These are phyloP conservation scores for Ctenicera cuprea DNA, from an alignment of 2,888 invertebrate genomes.

Conservation along the genomic window DNA sequence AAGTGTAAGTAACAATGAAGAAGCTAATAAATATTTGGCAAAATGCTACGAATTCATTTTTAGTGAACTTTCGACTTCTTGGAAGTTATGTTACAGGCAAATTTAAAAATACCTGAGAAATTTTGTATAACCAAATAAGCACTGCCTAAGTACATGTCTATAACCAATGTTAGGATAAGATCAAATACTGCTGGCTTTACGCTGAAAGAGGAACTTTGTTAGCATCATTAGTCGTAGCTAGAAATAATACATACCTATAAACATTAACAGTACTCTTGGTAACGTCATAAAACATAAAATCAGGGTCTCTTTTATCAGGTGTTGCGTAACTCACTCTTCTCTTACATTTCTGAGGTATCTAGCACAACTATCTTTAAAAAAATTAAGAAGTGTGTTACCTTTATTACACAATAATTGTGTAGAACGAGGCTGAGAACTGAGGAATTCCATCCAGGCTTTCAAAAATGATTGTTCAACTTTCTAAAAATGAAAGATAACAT, in stretches of 20 bases:
- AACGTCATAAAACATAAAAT: constrained; percentile 92
- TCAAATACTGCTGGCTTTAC: constrained; percentile 99
- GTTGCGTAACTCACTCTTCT: constrained; percentile 80
- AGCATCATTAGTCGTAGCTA: constrained; percentile 26
- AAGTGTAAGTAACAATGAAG: constrained; percentile 26
- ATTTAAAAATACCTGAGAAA: constrained; percentile 80
- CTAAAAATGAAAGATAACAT: constrained; percentile 72
- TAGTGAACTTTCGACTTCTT: constrained; percentile 54
- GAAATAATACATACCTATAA: constrained; percentile 81
- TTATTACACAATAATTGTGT: constrained; percentile 82
- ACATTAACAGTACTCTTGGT: constrained; percentile 87
- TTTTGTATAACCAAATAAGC: constrained; percentile 88
- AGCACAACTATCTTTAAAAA: constrained; percentile 83
- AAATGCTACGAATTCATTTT: constrained; percentile 18
- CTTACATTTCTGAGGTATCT: constrained; percentile 87
- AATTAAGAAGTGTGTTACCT: constrained; percentile 80
- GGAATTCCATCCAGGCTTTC: constrained; percentile 84
- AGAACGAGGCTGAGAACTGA: constrained; percentile 84
- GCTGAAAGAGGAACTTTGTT: constrained; percentile 75
- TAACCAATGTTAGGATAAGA: constrained; percentile 91
- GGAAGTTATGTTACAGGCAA: constrained; percentile 75
- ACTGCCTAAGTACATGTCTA: constrained; percentile 87
- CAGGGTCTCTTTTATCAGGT: constrained; percentile 92
- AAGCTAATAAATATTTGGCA: constrained; percentile 34
- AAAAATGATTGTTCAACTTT: constrained; percentile 84